Base-by-base conservation (phyloP, 2,888 invertebrate genomes). In the Cantharis rufa region DNA sequence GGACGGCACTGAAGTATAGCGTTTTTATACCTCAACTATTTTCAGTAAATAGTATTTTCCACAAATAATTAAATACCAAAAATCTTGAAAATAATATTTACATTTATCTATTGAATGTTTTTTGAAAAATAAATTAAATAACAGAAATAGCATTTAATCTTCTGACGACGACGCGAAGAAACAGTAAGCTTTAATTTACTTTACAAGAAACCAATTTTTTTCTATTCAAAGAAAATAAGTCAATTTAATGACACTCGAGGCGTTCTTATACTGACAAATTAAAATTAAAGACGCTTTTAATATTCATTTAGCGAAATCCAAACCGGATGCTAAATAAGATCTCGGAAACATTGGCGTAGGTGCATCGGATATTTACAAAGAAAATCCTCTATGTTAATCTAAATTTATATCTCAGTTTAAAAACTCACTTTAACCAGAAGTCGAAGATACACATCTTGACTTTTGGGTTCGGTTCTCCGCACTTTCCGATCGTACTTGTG, bases 401-500 rank as follows among this genome's bases (percentile, higher is more conserved):
- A 48, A n/a, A 2, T n/a, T 7, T 2, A 32, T n/a, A 48, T 48
- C n/a, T 7, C 32, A 2, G n/a, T 48, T n/a, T n/a, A 48, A 48
- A 48, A 48, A 1, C n/a, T n/a, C n/a, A 98, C 98, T 94, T 99
- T 99, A 80, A 99, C 98, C 84, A 99, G 92, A 83, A 99, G 93
- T 82, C 98, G 94, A 88, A 99, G 91, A 90, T 99, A 99, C 83
- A 99, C 96, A 94, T 99, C 98, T 90, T 99, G 95, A 84, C 98
- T 98, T 90, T 94, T 97, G 62, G 99, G 99, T 90, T 97, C 97
- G 85, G 95, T 96, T 89, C 99, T 94, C 89, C 96, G 94, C 90
- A 98, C 99, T 93, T 98, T 99, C 86, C 99, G 95, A 91, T 99
- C 98, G 91, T 98, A 94, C 92, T 99, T 99, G 90, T 99, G 99